Conservation (phyloP, 2,888 invertebrate genomes). For the Zootermopsis nevadensis region DNA sequence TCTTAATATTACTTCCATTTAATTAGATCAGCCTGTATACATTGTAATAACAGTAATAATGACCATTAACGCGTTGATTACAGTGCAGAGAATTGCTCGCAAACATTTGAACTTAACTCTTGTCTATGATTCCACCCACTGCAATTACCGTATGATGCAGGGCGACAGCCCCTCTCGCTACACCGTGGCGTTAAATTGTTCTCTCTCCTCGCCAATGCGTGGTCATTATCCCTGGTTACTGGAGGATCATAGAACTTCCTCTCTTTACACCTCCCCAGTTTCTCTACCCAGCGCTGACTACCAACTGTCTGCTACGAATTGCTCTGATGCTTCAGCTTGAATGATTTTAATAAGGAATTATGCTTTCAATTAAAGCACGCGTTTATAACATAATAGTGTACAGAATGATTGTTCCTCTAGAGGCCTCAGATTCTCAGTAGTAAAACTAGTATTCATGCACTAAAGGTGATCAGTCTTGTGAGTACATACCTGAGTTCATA, state of each 20-base stretch:
- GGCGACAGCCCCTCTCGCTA: slow-evolving; percentile 12
- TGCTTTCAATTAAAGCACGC: neutral
- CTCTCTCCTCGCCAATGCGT: slow-evolving; percentile 26
- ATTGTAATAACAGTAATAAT: slow-evolving; percentile 23
- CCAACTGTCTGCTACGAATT: neutral
- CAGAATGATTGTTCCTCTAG: no score
- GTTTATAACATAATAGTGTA: neutral
- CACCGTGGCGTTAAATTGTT: slow-evolving; percentile 33
- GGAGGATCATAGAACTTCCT: slow-evolving; percentile 5
- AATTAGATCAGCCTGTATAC: neutral
- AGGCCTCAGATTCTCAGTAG: no score
- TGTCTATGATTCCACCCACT: slow-evolving; percentile 12
- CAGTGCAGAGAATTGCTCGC: slow-evolving; percentile 16
- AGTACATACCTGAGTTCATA: no score
- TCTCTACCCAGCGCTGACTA: neutral
- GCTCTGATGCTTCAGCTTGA: neutral
- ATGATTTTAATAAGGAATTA: slow-evolving; percentile 26
- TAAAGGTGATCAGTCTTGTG: no score
- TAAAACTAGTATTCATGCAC: no score
- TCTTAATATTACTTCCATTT: neutral
- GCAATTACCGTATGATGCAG: slow-evolving; percentile 30
- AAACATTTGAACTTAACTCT: slow-evolving; percentile 20
- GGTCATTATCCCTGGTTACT: slow-evolving; percentile 15
- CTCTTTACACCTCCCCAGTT: slow-evolving; percentile 5
- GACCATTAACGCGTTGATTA: slow-evolving; percentile 36